Base-by-base conservation (phyloP, 2,888 invertebrate species). In the Netelia inedita region DNA sequence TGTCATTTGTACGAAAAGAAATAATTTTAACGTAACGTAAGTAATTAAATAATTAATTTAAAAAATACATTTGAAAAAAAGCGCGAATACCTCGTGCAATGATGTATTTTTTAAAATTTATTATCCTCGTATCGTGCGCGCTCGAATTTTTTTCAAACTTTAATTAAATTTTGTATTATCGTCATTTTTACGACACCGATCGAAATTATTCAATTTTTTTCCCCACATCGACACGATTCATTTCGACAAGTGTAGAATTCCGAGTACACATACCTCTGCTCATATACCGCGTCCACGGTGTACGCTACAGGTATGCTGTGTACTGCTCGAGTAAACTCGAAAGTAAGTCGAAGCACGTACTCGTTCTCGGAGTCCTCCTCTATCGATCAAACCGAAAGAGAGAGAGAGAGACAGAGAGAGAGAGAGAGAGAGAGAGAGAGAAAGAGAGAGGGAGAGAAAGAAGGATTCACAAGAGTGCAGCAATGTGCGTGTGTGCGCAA, bases 281-380 rank as follows among this genome's bases (percentile, higher is more conserved):
- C 53, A 11, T 65, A 19, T 57, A 46, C 11, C 10, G 11, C 46
- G 46, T 46, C 14, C 46, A 46, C 14, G 1, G 3, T 14, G 3
- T 46, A 14, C 10, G 46, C 11, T 46, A 57, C 57, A 57, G 57
- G 57, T 57, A 57, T 41, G 65, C 21, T 41, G 21, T 14, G 28
- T 65, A 21, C 41, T 75, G 72, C 71, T 79, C 76, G 81, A 83
- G 78, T 84, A 81, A 83, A 75, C 74, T 78, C 72, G 82, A 86
- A 82, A 85, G 79, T 85, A 84, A 86, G 82, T 82, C 84, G 85
- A 73, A 53, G 71, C 86, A 84, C 82, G 86, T 84, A 85, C 66
- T 78, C 85, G 79, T 83, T 76, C 72, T 55, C 73, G 79, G 79
- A 83, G 86, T 81, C 80, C 71, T 82, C 82, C 79, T 85, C 82